Base-by-base conservation (phyloP, 2,797 vertebrate species). In the Cetoscarus ocellatus region DNA sequence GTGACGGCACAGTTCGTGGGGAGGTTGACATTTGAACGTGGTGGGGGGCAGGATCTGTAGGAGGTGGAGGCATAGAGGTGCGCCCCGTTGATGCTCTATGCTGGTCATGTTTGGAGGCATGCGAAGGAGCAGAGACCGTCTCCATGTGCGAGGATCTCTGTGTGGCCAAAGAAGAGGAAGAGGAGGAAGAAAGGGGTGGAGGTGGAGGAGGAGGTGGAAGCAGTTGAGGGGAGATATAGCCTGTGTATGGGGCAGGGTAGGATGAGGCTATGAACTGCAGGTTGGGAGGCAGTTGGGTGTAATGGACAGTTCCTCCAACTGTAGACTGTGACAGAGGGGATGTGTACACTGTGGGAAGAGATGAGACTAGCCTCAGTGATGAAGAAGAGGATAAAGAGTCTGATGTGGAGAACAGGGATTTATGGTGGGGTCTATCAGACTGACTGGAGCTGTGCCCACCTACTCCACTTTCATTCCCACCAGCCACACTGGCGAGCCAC, bases 251-350 rank as follows among this genome's bases (percentile, higher is more conserved):
- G 64, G 95, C 87, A 0, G 94, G 87, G 90, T 98, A 97, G 35
- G 96, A 94, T 15, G 96, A 95, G 52, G 96, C 93, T 2, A 99
- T 96, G 6, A 99, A 98, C 93, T 99, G 98, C 90, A 99, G 93
- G 74, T 95, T 97, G 81, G 94, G 96, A 27, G 96, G 96, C 91
- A 99, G 91, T 75, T 97, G 97, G 0, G 97, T 93, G 69, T 98
- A 99, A 89, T 98, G 97, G 88, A 97, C 92, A 67, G 93, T 87
- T 69, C 96, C 0, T 86, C 96, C 95, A 3, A 83, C 84, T 3
- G 86, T 57, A 47, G 95, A 93, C 84, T 96, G 97, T 45, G 97
- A 95, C 66, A 96, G 73, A 49, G 95, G 86, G 0, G 97, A 95
- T 0, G 96, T 96, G 86, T 97, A 98, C 36, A 95, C 92, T 0